phyloP scores from a whole-genome alignment of 2,888 invertebrate genomes.

The Pollenia griseotomentosa region DNA sequence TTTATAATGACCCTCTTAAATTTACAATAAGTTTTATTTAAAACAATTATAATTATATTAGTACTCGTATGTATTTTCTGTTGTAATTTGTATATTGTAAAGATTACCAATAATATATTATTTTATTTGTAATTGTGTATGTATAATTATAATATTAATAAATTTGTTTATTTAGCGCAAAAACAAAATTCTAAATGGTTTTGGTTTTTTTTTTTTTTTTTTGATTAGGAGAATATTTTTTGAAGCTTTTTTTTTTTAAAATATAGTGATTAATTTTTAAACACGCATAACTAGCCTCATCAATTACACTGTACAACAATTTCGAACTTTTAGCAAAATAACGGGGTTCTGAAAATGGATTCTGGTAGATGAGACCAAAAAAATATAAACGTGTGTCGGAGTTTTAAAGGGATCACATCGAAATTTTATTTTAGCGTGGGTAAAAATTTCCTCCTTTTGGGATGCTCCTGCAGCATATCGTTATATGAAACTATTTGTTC shows the following conservation, averaged over 20 bases:
- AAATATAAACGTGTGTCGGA: too few relatives aligned
- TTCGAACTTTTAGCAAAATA: too few relatives aligned
- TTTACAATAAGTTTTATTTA: constrained; percentile 47
- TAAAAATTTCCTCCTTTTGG: too few relatives aligned
- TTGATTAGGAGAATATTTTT: constrained; percentile 54
- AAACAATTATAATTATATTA: constrained; percentile 11
- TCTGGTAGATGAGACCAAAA: too few relatives aligned
- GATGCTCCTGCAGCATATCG: too few relatives aligned
- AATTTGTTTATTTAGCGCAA: constrained; percentile 56
- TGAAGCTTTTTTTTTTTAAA: constrained; percentile 30
- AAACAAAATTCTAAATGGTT: constrained; percentile 5
- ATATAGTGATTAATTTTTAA: constrained; percentile 12
- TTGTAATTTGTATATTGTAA: constrained; percentile 50
- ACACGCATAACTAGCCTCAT: constrained; percentile 31
- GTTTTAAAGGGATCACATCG: too few relatives aligned
- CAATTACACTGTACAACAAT: not conserved
- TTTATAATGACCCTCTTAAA: constrained; percentile 60
- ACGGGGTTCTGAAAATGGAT: too few relatives aligned
- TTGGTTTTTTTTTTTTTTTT: constrained; percentile 27
- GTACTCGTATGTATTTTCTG: constrained; percentile 20
- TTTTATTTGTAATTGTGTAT: constrained; percentile 41
- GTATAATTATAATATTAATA: constrained; percentile 51
- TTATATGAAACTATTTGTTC: too few relatives aligned
- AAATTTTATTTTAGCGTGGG: too few relatives aligned
- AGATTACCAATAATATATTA: constrained; percentile 39